A percentile compares a stretch with the other conserved stretches of the same genome.
phyloP scores from a whole-genome alignment of 2,113 vertebrate genomes.

The Corythornis vintsioides region DNA sequence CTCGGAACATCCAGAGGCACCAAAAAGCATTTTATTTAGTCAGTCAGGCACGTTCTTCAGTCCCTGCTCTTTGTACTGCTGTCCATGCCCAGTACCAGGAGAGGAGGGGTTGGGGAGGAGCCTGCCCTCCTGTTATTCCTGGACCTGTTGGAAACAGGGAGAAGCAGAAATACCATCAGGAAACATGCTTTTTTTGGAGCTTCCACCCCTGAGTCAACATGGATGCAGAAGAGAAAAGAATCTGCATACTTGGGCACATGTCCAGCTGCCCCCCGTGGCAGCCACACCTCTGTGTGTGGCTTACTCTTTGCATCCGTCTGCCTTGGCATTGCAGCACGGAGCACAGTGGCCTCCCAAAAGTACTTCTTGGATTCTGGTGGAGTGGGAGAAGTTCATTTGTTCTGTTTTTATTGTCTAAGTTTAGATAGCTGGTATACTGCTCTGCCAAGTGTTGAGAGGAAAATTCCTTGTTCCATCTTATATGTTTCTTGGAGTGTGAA shows the following conservation, averaged over 20 bases:
- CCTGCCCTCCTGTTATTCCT: background rate
- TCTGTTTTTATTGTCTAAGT: background rate
- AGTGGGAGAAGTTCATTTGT: background rate
- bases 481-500: slow-evolving; percentile 5
- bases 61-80: accelerated
- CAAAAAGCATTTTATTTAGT: background rate
- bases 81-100: background rate
- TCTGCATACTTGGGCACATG: accelerated
- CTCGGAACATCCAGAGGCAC: slow-evolving; percentile 1
- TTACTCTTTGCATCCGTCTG: accelerated
- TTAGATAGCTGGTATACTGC: background rate
- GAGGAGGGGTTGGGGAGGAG: background rate
- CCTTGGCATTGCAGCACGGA: background rate
- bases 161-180: background rate
- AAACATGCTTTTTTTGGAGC: background rate
- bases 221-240: background rate
- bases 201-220: accelerated
- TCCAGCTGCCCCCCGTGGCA: background rate
- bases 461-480: background rate
- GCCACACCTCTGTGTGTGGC: background rate
- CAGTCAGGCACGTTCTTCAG: background rate
- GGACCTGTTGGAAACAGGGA: background rate
- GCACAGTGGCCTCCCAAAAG: background rate
- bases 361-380: background rate
- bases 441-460: background rate